Evolutionary conservation across 2,888 invertebrate species (phyloP).

Genomic region (Trissoscelio sp.): DNA sequence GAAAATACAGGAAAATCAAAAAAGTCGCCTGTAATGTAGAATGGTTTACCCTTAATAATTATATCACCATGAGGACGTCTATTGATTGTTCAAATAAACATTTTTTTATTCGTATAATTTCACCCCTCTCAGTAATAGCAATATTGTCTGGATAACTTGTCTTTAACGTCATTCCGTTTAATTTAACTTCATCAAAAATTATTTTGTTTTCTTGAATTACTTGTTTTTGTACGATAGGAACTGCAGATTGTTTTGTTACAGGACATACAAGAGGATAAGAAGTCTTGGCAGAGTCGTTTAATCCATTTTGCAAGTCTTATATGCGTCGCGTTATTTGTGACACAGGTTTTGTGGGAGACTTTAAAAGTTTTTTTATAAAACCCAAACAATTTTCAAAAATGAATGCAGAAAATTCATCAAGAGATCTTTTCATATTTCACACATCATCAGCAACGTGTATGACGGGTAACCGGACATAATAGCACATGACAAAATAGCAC

Average conservation of each 20-base stretch:
- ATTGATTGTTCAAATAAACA: slow-evolving; percentile 23
- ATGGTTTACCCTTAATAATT: slow-evolving; percentile 12
- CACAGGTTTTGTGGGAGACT: slow-evolving; percentile 48
- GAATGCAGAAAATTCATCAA: slow-evolving; percentile 52
- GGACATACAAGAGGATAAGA: slow-evolving; percentile 10
- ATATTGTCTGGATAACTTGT: slow-evolving; percentile 13
- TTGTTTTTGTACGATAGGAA: slow-evolving; percentile 1
- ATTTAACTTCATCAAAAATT: slow-evolving; percentile 12
- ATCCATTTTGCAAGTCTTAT: slow-evolving; percentile 7
- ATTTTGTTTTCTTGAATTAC: slow-evolving; percentile 10
- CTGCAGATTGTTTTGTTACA: background rate
- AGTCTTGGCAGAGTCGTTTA: background rate
- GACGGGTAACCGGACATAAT: slow-evolving; percentile 7
- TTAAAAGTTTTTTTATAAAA: slow-evolving; percentile 47
- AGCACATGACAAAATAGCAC: too few relatives aligned
- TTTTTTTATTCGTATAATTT: slow-evolving; percentile 25
- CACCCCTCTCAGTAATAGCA: background rate
- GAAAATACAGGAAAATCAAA: slow-evolving; percentile 23
- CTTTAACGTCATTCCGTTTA: slow-evolving; percentile 26
- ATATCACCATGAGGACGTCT: slow-evolving; percentile 2
- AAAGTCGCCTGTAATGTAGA: slow-evolving; percentile 12
- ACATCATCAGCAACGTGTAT: slow-evolving; percentile 40
- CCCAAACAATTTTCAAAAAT: slow-evolving; percentile 56
- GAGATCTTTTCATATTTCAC: slow-evolving; percentile 16
- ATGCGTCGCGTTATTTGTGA: slow-evolving; percentile 49